Evolutionary conservation across 2,888 invertebrate species (phyloP).

Genomic region (Conistra vaccinii): DNA sequence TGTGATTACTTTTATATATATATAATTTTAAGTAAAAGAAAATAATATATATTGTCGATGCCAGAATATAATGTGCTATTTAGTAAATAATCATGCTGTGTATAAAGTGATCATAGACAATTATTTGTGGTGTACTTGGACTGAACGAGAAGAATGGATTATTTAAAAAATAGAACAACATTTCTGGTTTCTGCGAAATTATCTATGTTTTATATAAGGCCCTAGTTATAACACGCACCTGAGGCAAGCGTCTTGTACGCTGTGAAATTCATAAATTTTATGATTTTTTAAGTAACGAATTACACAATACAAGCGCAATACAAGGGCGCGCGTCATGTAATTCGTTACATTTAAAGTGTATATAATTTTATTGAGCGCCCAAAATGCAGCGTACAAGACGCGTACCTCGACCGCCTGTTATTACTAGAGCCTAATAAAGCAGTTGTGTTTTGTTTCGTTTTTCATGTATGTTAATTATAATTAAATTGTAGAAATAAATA

Average conservation of each 20-base stretch:
- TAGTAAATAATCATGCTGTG: slow-evolving; percentile 36
- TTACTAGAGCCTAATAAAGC: too few species aligned
- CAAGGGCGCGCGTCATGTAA: too few species aligned
- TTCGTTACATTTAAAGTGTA: too few species aligned
- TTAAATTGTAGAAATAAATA: slow-evolving; percentile 1
- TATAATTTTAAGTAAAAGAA: slow-evolving; percentile 12
- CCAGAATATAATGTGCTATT: slow-evolving; percentile 32
- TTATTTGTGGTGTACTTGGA: not conserved
- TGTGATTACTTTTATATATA: slow-evolving; percentile 42
- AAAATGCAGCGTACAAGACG: too few species aligned
- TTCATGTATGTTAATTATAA: slow-evolving; percentile 21
- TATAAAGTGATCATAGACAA: slow-evolving; percentile 14
- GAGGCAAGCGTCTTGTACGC: too few species aligned
- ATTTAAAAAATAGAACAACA: slow-evolving; percentile 35
- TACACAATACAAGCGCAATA: too few species aligned
- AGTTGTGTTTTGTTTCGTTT: slow-evolving; percentile 7
- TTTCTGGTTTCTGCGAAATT: not conserved
- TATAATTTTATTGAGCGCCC: too few species aligned
- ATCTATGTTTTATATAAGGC: not conserved
- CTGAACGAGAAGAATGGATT: not conserved
- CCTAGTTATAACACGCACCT: too few species aligned
- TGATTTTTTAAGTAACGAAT: too few species aligned
- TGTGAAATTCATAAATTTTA: too few species aligned
- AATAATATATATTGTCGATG: not conserved
- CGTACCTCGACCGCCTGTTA: too few species aligned